These are phyloP conservation scores for Ametastegia equiseti DNA, from an alignment of 2,888 invertebrate species.

Conservation along the genomic window DNA sequence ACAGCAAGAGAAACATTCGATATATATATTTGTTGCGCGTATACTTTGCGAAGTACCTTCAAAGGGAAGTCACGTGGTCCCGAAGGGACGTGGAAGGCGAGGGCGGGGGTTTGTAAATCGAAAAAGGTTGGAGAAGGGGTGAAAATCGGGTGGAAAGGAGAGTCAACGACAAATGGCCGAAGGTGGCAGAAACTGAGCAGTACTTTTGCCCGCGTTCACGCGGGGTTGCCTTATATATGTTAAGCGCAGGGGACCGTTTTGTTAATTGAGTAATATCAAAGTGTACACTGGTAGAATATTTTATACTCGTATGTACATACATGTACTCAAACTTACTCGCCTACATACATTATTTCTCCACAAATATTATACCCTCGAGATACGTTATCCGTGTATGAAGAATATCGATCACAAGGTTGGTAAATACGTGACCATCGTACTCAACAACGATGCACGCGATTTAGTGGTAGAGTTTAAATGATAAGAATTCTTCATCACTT, in stretches of 20 bases:
- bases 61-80: constrained; percentile 43
- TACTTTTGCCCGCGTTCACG: constrained; percentile 2
- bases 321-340: not conserved
- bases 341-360: no score
- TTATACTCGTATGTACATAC: not conserved
- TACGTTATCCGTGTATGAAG: not conserved
- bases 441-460: not conserved
- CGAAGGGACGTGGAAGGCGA: constrained; percentile 7
- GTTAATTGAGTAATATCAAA: constrained; percentile 39
- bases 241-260: constrained; percentile 24
- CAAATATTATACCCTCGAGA: constrained; percentile 12
- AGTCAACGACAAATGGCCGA: constrained; percentile 36
- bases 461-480: not conserved
- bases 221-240: not conserved
- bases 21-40: constrained; percentile 42
- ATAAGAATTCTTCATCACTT: constrained; percentile 7
- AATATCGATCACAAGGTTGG: not conserved
- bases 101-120: constrained; percentile 36
- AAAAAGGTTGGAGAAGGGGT: constrained; percentile 39
- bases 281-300: constrained; percentile 13
- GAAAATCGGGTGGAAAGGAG: constrained; percentile 24
- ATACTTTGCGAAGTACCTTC: constrained; percentile 41
- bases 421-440: not conserved
- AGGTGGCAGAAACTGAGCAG: constrained; percentile 28
- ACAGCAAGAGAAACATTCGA: constrained; percentile 43